phyloP scores from a whole-genome alignment of 2,797 vertebrate genomes.

The Clarias laeviceps region DNA sequence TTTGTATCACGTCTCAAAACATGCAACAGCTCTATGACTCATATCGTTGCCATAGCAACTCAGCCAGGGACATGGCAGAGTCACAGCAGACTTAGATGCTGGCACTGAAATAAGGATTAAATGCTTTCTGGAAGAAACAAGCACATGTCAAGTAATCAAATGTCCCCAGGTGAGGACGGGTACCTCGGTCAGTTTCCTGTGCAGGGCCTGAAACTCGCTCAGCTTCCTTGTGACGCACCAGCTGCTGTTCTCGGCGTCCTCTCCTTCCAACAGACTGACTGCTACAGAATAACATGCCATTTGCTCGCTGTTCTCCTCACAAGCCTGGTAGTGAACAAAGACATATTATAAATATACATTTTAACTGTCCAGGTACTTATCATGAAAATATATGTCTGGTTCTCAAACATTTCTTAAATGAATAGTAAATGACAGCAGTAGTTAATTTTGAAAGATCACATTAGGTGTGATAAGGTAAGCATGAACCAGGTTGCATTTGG shows the following conservation, averaged over 20 bases:
- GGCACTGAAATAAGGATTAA: constrained; percentile 3
- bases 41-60: constrained; percentile 51
- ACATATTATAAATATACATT: neutral
- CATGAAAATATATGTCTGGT: neutral
- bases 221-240: constrained; percentile 93
- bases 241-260: constrained; percentile 80
- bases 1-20: constrained; percentile 38
- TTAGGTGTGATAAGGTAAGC: neutral
- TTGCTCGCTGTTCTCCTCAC: constrained; percentile 93
- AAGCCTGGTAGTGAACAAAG: constrained; percentile 71
- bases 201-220: constrained; percentile 92
- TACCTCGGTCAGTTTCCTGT: constrained; percentile 97
- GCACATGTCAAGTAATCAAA: neutral
- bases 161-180: neutral
- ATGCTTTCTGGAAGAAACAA: neutral
- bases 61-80: constrained; percentile 5
- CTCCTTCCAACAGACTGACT: constrained; percentile 86
- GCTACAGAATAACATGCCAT: constrained; percentile 88
- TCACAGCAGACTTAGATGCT: constrained; percentile 18
- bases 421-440: neutral
- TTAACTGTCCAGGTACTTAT: neutral
- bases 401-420: neutral
- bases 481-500: neutral
- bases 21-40: constrained; percentile 43
- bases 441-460: neutral